These are phyloP conservation scores for Strix occidentalis DNA, from an alignment of 2,797 vertebrate species.

Conservation along the genomic window DNA sequence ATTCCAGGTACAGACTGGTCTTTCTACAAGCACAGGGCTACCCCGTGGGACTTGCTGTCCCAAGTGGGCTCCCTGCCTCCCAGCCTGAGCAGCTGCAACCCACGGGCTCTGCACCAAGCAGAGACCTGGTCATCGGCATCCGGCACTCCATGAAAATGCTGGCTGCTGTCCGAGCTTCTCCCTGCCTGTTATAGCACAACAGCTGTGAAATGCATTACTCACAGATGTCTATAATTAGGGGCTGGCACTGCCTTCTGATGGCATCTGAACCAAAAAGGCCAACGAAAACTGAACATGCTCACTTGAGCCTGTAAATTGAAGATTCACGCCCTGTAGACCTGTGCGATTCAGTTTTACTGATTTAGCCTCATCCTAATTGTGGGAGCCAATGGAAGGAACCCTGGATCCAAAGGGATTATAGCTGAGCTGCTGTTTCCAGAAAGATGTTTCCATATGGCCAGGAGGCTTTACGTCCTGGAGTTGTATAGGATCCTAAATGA, in stretches of 20 bases:
- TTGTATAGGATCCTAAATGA: neutral
- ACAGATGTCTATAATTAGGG: constrained; percentile 48
- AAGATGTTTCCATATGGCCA: neutral
- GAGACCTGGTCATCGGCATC: neutral
- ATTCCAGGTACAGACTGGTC: neutral
- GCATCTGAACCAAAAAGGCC: constrained; percentile 5
- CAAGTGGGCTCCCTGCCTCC: neutral
- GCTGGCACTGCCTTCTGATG: neutral
- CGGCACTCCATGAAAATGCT: fast-evolving
- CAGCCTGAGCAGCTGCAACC: neutral
- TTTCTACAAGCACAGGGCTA: neutral
- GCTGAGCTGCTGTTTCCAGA: neutral
- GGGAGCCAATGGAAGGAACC: neutral
- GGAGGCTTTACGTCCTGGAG: neutral
- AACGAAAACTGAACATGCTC: neutral
- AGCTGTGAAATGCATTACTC: constrained; percentile 45
- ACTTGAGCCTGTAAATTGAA: neutral
- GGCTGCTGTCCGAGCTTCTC: neutral
- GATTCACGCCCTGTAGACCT: neutral
- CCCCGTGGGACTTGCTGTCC: neutral
- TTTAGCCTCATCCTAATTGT: neutral
- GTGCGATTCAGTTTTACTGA: neutral
- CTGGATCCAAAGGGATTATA: neutral
- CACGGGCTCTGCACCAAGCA: fast-evolving
- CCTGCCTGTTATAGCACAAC: neutral